These are phyloP conservation scores for Tetragonula carbonaria DNA, from an alignment of 2,888 invertebrate genomes.

Conservation along the genomic window DNA sequence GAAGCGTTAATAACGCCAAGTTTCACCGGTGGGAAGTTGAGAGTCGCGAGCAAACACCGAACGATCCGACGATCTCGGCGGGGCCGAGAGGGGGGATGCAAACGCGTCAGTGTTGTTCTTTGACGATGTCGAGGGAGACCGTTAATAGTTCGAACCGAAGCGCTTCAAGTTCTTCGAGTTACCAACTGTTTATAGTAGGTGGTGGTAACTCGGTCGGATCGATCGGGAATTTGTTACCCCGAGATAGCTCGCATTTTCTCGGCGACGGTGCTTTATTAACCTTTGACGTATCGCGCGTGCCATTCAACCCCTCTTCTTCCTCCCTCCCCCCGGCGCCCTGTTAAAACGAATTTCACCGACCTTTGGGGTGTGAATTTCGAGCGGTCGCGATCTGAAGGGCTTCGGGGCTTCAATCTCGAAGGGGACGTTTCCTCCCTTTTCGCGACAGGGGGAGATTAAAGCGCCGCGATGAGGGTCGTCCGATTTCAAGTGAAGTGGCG, in stretches of 20 bases:
- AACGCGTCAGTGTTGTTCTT: slow-evolving; percentile 49
- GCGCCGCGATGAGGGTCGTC: not conserved
- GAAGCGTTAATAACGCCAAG: slow-evolving; percentile 34
- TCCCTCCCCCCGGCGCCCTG: not conserved
- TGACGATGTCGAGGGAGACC: slow-evolving; percentile 10
- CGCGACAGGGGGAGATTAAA: not conserved
- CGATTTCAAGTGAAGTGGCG: slow-evolving; percentile 5
- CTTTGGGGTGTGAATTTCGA: not conserved
- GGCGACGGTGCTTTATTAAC: slow-evolving; percentile 28
- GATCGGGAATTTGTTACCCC: slow-evolving; percentile 41
- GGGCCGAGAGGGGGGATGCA: not conserved
- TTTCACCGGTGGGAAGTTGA: slow-evolving; percentile 8
- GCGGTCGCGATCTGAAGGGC: not conserved
- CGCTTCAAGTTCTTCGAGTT: slow-evolving; percentile 47
- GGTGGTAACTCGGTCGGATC: slow-evolving; percentile 22
- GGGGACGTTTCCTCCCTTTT: not conserved
- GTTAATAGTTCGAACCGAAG: slow-evolving; percentile 42
- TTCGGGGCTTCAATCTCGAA: not conserved
- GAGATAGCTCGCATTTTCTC: slow-evolving; percentile 1
- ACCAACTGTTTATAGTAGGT: slow-evolving; percentile 40
- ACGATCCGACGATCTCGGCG: not conserved
- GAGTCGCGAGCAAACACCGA: slow-evolving; percentile 26
- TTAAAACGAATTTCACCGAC: not conserved
- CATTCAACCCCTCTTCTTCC: not conserved
- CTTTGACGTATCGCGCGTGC: not conserved